These are phyloP conservation scores for Seriola aureovittata DNA, from an alignment of 2,113 vertebrate species.

Conservation along the genomic window DNA sequence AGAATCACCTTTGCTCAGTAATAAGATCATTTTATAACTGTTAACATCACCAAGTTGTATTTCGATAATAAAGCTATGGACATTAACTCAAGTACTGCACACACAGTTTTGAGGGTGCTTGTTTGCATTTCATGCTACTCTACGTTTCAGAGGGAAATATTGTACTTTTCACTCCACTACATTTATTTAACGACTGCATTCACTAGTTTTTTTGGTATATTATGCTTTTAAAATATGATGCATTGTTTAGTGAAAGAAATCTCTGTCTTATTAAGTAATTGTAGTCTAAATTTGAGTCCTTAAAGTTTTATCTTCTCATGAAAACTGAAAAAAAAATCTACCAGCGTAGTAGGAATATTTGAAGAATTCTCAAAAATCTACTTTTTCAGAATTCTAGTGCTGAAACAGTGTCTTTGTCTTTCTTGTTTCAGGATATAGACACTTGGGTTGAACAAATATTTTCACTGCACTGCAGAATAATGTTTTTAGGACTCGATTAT, in stretches of 20 bases:
- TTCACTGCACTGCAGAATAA: background rate
- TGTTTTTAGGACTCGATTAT: no score
- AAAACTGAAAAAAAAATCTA: background rate
- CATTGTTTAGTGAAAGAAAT: background rate
- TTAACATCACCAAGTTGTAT: no score
- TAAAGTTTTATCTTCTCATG: background rate
- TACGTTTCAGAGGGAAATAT: background rate
- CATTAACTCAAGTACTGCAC: no score
- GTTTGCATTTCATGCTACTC: background rate
- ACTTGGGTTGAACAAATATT: background rate
- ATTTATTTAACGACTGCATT: background rate
- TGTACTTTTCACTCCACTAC: background rate
- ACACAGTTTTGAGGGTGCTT: no score
- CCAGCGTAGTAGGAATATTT: no score
- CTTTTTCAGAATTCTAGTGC: no score
- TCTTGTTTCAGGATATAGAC: background rate
- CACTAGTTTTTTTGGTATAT: background rate
- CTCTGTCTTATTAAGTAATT: background rate
- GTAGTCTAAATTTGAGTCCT: background rate
- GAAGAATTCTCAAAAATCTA: no score
- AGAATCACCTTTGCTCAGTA: no score
- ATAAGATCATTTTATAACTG: no score
- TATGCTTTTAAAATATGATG: background rate
- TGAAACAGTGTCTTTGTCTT: no score
- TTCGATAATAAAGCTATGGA: no score